Evolutionary conservation across 2,888 invertebrate species (phyloP).

Genomic region (Magallana nippona): DNA sequence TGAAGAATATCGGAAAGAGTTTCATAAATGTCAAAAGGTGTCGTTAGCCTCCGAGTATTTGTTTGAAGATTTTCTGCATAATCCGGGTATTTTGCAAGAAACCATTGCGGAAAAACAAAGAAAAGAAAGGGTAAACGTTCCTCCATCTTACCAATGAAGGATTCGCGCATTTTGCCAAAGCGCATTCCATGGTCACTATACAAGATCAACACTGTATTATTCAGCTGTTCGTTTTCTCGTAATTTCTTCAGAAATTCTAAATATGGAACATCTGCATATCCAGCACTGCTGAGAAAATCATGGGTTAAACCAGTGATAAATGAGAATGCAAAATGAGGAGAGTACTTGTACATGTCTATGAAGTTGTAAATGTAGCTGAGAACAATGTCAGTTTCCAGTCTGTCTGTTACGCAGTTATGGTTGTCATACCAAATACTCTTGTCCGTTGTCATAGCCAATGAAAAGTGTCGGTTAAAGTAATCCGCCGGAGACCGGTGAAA

Average conservation of each 20-base stretch:
- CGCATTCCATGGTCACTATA: conserved; percentile 94
- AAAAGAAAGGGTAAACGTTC: conserved; percentile 91
- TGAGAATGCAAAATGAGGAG: conserved; percentile 89
- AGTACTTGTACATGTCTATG: conserved; percentile 82
- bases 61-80: conserved; percentile 85
- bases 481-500: conserved; percentile 91
- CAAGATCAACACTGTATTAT: conserved; percentile 70
- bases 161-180: conserved; percentile 90
- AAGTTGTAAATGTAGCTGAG: conserved; percentile 84
- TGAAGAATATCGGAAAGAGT: conserved; percentile 86
- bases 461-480: conserved; percentile 89
- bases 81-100: conserved; percentile 83
- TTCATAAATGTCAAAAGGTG: conserved; percentile 90
- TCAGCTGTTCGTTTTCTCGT: conserved; percentile 70
- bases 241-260: conserved; percentile 82
- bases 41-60: conserved; percentile 86
- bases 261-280: conserved; percentile 86
- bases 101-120: conserved; percentile 87
- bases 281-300: conserved; percentile 89
- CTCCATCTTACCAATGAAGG: conserved; percentile 89
- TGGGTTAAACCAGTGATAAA: conserved; percentile 92
- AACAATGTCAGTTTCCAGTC: conserved; percentile 84
- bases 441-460: conserved; percentile 82
- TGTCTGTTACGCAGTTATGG: conserved; percentile 85
- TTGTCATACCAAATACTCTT: conserved; percentile 68